Percentiles rank a stretch among this genome's conserved stretches.
Conservation (phyloP, 2,797 vertebrate genomes). For the Lacerta bilineata region DNA sequence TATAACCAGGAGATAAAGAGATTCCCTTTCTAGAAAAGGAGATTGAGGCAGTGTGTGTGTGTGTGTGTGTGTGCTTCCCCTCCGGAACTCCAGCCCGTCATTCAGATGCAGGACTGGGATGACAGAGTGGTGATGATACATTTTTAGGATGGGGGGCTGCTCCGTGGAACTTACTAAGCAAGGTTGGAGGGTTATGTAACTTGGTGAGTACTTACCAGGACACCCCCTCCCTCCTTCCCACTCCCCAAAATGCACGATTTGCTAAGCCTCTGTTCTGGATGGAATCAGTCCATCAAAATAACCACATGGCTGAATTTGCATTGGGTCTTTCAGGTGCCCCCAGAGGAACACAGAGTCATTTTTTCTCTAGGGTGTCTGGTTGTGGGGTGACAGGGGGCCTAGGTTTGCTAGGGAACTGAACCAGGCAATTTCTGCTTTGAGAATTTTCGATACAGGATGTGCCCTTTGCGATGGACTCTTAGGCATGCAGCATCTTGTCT, state of each 20-base stretch:
- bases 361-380: not conserved
- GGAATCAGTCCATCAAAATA: not conserved
- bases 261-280: not conserved
- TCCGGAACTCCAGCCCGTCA: conserved; percentile 59
- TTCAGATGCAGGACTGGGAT: conserved; percentile 40
- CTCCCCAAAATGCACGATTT: not conserved
- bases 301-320: fast-evolving
- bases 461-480: not conserved
- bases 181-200: conserved; percentile 9
- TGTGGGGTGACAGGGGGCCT: not conserved
- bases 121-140: conserved; percentile 18
- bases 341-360: too few species aligned
- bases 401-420: not conserved
- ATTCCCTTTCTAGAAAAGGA: conserved; percentile 70
- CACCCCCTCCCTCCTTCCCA: not conserved
- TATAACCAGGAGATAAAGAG: conserved; percentile 71
- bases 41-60: not conserved
- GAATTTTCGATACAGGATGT: not conserved
- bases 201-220: not conserved
- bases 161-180: conserved; percentile 42
- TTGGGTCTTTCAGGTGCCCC: fast-evolving
- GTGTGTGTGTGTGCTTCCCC: conserved; percentile 46
- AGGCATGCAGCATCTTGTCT: not conserved
- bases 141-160: not conserved
- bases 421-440: not conserved